Evolutionary conservation across 2,888 invertebrate species (phyloP), one percentile per base, ranked within the genome.

Genomic region (Blastobasis adustella): DNA sequence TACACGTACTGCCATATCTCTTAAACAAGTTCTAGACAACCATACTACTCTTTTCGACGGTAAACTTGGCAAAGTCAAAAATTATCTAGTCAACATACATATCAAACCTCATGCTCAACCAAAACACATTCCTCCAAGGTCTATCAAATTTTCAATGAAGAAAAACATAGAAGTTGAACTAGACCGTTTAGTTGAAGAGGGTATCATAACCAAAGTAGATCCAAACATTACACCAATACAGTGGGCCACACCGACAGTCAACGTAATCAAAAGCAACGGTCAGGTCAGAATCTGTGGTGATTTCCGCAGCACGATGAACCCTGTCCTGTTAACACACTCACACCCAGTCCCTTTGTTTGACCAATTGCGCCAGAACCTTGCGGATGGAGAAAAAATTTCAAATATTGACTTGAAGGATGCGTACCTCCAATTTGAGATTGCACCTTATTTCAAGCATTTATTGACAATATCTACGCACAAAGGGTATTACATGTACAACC

Each of bases 141-240:
- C 42, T n/a, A 47, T 50, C n/a, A 50, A 50, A 10, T 50, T 46
- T 9, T 10, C 37, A 7, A 45, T 45, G 10, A 45, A 45, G 10
- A 45, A 51, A 43, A 53, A 53, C 39, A 53, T 51, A 1, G 55
- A 55, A 47, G n/a, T 7, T 39, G 51, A 53, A 52, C 9, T 46
- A n/a, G 46, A 46, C 37, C 46, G 10, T 8, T 38, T 46, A 9
- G 39, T 46, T 8, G 1, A 5, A 5, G 46, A 46, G 8, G 46
- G 46, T 5, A 46, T 46, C n/a, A 37, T 46, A 5, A 9, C 5
- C 1, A 3, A 37, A 46, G 46, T 46, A 5, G 46, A 46, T 8
- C 46, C 8, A 7, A 38, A 9, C 8, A 8, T 40, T 8, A 40
- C 41, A 4, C 41, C 41, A 8, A 6, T 40, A 40, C n/a, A 46